These are phyloP conservation scores for Sinocyclocheilus maitianheensis DNA, from an alignment of 2,113 vertebrate species.

Conservation along the genomic window DNA sequence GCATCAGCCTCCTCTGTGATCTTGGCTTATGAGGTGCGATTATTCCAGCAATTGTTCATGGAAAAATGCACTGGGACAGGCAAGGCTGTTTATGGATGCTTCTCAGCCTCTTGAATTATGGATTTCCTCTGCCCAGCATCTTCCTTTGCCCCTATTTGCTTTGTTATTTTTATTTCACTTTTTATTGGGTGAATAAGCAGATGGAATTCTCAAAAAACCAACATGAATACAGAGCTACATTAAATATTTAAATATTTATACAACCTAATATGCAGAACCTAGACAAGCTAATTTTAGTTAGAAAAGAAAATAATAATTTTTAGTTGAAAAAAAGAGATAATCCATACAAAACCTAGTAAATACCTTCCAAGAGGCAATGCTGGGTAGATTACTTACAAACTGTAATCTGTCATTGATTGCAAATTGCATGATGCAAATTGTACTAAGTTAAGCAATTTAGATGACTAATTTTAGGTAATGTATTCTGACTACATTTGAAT, in stretches of 20 bases:
- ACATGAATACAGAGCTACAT: neutral
- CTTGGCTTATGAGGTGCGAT: constrained; percentile 2
- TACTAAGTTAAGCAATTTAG: too few species aligned
- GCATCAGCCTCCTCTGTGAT: constrained; percentile 36
- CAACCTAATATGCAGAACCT: neutral
- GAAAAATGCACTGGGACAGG: constrained; percentile 10
- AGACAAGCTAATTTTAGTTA: neutral
- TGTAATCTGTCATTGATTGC: too few species aligned
- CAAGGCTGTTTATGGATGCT: constrained; percentile 25
- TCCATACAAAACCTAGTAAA: neutral
- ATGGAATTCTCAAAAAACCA: neutral
- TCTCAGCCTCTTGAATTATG: constrained; percentile 20
- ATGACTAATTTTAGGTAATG: too few species aligned
- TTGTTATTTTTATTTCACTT: constrained; percentile 26
- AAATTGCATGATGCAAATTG: too few species aligned
- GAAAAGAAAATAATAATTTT: neutral
- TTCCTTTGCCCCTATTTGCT: neutral
- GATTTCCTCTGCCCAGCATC: constrained; percentile 15
- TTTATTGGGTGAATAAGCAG: constrained; percentile 24
- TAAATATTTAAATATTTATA: neutral
- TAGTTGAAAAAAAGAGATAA: neutral
- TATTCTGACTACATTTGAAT: too few species aligned
- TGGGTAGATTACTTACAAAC: too few species aligned
- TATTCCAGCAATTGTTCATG: constrained; percentile 32
- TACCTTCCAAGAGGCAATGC: too few species aligned